phyloP scores from a whole-genome alignment of 1,140 invertebrate genomes.

The Chironomus tepperi region DNA sequence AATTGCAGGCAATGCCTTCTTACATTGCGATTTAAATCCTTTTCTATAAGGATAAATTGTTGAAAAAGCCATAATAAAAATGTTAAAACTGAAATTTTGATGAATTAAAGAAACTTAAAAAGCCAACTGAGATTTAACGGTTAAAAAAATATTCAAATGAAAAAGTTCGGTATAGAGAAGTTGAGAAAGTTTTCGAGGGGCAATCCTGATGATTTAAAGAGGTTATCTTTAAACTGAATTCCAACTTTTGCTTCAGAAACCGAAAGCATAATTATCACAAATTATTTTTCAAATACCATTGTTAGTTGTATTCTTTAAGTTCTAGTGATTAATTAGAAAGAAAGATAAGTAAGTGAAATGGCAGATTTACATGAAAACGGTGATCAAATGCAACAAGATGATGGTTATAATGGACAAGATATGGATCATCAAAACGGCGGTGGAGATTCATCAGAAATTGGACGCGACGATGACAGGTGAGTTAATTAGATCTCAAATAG shows the following conservation, averaged over 20 bases:
- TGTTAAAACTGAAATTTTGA: no score
- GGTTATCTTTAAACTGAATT: neutral
- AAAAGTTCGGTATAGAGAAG: no score
- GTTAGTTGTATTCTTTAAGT: constrained; percentile 18
- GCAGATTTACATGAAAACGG: neutral
- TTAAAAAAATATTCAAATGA: no score
- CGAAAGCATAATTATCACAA: neutral
- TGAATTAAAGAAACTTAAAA: no score
- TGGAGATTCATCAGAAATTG: neutral
- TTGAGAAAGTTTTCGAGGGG: no score
- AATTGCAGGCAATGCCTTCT: neutral
- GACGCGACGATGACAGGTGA: neutral
- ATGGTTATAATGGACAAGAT: neutral
- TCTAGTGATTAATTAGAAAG: constrained; percentile 15
- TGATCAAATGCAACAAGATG: constrained; percentile 11
- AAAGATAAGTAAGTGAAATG: constrained; percentile 15
- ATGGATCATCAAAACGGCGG: neutral
- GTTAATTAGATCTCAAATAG: neutral
- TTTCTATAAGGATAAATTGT: no score
- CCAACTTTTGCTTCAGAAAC: neutral
- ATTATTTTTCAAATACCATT: neutral
- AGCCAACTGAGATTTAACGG: no score
- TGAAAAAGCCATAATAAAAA: no score
- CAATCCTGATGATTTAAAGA: neutral
- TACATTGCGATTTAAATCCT: no score